A percentile compares a stretch with the other conserved stretches of the same genome.
These are phyloP conservation scores for Glyphotaelius pellucidus DNA, from an alignment of 2,888 invertebrate species.

Conservation along the genomic window DNA sequence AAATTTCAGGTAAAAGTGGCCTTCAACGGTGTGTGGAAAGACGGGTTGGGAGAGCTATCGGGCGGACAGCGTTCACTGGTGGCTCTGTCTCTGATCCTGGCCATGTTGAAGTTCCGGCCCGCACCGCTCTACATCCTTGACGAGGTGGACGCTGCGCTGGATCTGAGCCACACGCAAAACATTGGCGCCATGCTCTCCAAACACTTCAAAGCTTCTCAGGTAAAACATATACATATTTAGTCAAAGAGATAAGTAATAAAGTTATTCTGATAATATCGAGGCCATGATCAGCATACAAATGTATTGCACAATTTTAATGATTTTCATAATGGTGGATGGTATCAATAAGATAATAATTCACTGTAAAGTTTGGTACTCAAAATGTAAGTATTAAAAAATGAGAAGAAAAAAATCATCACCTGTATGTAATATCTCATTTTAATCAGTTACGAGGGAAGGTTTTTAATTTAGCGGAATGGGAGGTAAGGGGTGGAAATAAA, in stretches of 20 bases:
- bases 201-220: constrained; percentile 93
- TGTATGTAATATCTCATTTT: too few relatives aligned
- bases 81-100: constrained; percentile 95
- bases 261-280: neutral
- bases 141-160: constrained; percentile 99
- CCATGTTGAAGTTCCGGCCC: constrained; percentile 97
- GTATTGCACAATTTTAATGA: too few relatives aligned
- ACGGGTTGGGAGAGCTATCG: constrained; percentile 95
- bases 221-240: constrained; percentile 69
- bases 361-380: too few relatives aligned
- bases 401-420: too few relatives aligned
- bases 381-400: too few relatives aligned
- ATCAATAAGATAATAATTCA: too few relatives aligned
- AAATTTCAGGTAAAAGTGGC: constrained; percentile 84
- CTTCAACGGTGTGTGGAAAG: constrained; percentile 97
- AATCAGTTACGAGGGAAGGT: too few relatives aligned
- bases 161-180: constrained; percentile 98
- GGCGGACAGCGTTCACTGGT: constrained; percentile 98
- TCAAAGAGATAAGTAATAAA: neutral
- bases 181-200: constrained; percentile 96
- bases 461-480: too few relatives aligned
- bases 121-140: constrained; percentile 99
- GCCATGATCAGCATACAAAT: too few relatives aligned
- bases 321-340: too few relatives aligned
- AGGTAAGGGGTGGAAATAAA: too few relatives aligned